Evolutionary conservation across 2,888 invertebrate genomes (phyloP).

Genomic region (Gryllus longicercus): DNA sequence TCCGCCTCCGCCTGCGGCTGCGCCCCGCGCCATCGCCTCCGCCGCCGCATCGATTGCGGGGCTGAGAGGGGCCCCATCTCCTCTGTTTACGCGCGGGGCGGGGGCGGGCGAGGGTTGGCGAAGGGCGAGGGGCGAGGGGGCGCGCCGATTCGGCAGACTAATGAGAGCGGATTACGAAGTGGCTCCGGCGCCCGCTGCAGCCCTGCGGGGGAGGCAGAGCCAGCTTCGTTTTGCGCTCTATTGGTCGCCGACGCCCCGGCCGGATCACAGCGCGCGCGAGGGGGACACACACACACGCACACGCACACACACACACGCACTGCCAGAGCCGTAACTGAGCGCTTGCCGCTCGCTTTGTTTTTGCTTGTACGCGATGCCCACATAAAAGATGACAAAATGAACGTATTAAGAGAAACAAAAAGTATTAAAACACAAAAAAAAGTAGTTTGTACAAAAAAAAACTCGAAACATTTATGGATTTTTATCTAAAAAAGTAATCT

Average conservation of each 20-base stretch:
- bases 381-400: no score
- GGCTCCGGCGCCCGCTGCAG: not conserved
- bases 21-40: not conserved
- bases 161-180: conserved; percentile 9
- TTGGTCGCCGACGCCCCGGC: not conserved
- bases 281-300: no score
- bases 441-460: no score
- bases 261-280: no score
- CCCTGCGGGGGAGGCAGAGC: not conserved
- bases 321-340: no score
- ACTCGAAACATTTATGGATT: no score
- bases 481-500: no score
- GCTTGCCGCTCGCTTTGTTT: no score
- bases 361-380: no score
- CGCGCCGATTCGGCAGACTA: conserved; percentile 17
- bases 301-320: no score
- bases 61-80: not conserved
- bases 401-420: no score
- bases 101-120: not conserved
- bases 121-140: not conserved
- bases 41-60: not conserved
- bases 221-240: not conserved
- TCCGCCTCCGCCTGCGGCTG: not conserved
- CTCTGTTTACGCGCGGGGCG: not conserved
- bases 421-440: no score